Evolutionary conservation across 2,888 invertebrate species (phyloP), one percentile per base, ranked within the genome.

Genomic region (Drosophila macrospina): DNA sequence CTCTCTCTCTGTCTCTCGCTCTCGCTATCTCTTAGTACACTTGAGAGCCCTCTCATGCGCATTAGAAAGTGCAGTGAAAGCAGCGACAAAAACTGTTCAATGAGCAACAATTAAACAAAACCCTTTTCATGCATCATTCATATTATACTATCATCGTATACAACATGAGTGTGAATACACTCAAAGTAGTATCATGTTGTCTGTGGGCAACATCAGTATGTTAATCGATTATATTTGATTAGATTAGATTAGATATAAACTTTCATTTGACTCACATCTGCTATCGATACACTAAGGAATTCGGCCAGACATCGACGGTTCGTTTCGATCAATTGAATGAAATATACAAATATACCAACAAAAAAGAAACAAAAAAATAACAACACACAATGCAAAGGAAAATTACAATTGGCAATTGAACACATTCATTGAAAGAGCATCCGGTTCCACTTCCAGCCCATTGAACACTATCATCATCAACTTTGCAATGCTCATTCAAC

Each of bases 1-100:
- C n/a, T 20, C 32, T 4, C 11, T 24, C 6, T 2, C 3, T 11
- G 26, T 32, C 2, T 4, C 30, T n/a, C 34, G 11, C 5, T 36
- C 36, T 5, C 20, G 7, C 36, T 39, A 26, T 37, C 13, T 39
- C 26, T 37, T 11, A 15, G 45, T 59, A 44, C 39, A 52, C 39
- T 30, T 28, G 39, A 39, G 28, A 39, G 30, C 28, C 15, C 26
- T 34, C 5, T 30, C 16, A 7, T 37, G 44, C 13, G 51, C 56
- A 65, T 79, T 81, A 74, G 84, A 84, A 82, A 82, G 85, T 85
- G 85, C 80, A 85, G 82, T 80, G 85, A 83, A 85, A 85, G 85
- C 80, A 66, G 55, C 41, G 26, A 24, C 59, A 67, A 45, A 20
- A 65, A 62, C 64, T 64, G 66, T 71, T 73, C 68, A 80, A 76